Percentiles rank a stretch among this genome's conserved stretches.
phyloP scores from a whole-genome alignment of 2,888 invertebrate species.

The Rhagium mordax region DNA sequence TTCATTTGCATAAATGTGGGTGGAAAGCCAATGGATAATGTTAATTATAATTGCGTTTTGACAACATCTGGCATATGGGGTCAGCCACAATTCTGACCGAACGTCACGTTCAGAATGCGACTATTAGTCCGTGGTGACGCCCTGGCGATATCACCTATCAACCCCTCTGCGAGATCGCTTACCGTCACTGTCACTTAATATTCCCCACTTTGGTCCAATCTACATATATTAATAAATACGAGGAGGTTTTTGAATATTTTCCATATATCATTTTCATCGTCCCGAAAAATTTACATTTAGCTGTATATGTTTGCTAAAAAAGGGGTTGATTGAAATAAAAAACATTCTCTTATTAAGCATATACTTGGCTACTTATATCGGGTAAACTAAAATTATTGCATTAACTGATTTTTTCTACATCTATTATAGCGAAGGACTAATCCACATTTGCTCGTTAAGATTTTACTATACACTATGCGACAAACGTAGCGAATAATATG shows the following conservation, averaged over 20 bases:
- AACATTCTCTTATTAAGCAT: not conserved
- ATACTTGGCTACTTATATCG: not conserved
- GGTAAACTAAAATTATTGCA: no score
- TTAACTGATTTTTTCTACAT: no score
- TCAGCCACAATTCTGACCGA: slow-evolving; percentile 50
- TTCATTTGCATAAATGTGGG: slow-evolving; percentile 45
- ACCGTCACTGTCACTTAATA: slow-evolving; percentile 55
- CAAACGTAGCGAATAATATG: no score
- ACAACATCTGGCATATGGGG: slow-evolving; percentile 52
- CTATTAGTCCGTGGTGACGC: slow-evolving; percentile 36
- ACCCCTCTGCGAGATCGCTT: slow-evolving; percentile 44
- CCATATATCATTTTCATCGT: slow-evolving; percentile 37
- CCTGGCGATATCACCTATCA: slow-evolving; percentile 49
- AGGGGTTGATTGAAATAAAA: slow-evolving; percentile 13
- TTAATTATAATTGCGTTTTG: slow-evolving; percentile 56
- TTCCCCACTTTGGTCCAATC: slow-evolving; percentile 52
- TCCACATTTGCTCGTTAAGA: no score
- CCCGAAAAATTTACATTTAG: slow-evolving; percentile 26
- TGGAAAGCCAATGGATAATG: slow-evolving; percentile 42
- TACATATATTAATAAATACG: slow-evolving; percentile 55
- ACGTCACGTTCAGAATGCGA: slow-evolving; percentile 49
- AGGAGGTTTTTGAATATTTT: slow-evolving; percentile 45
- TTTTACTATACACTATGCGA: no score
- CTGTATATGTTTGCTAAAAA: not conserved
- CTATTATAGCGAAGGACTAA: no score